These are phyloP conservation scores for Troides oblongomaculatus DNA, from an alignment of 2,888 invertebrate species.

Conservation along the genomic window DNA sequence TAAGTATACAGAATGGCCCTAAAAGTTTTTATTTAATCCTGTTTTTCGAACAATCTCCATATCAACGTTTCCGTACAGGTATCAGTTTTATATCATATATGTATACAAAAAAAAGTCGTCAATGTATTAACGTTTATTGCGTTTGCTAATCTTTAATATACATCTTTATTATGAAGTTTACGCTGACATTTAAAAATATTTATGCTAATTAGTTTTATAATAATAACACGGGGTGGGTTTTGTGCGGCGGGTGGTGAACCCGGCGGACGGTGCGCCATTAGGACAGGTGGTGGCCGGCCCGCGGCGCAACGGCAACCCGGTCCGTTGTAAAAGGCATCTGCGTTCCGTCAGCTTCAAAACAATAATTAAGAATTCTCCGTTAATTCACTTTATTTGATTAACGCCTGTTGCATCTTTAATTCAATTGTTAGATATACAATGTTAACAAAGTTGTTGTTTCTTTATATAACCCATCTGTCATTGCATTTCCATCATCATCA, in stretches of 20 bases:
- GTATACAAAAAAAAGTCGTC: too few species aligned
- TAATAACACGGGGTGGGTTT: constrained; percentile 9
- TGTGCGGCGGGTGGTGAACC: constrained; percentile 24
- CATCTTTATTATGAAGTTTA: neutral
- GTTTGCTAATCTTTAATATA: neutral
- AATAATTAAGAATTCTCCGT: constrained; percentile 21
- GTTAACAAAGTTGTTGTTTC: neutral
- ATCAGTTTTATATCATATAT: too few species aligned
- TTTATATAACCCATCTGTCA: neutral
- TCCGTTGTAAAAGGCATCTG: constrained; percentile 31
- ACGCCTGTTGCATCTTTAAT: constrained; percentile 4
- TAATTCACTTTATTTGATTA: constrained; percentile 22
- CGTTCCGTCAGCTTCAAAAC: constrained; percentile 10
- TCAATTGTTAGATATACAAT: neutral
- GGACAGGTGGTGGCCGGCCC: constrained; percentile 61
- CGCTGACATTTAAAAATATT: constrained; percentile 32
- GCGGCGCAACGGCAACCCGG: constrained; percentile 52
- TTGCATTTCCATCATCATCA: neutral
- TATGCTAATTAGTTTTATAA: constrained; percentile 20
- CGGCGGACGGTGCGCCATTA: constrained; percentile 20
- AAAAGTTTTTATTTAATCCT: too few species aligned
- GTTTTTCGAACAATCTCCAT: too few species aligned
- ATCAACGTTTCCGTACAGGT: too few species aligned
- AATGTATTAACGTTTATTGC: neutral
- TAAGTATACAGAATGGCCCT: too few species aligned